These are phyloP conservation scores for Planococcus citri DNA, from an alignment of 1,140 invertebrate species.

Conservation along the genomic window DNA sequence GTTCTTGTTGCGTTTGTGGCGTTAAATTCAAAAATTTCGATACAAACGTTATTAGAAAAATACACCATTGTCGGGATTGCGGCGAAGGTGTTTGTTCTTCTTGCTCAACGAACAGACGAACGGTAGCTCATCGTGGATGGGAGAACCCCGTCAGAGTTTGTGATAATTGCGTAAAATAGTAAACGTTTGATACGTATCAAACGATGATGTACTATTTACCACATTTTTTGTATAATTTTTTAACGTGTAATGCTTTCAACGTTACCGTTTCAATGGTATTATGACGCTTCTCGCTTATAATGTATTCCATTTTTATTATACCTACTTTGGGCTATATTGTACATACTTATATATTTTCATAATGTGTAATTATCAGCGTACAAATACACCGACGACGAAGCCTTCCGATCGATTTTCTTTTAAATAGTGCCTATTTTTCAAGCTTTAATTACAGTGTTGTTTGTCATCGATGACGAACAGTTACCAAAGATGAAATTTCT, in stretches of 20 bases:
- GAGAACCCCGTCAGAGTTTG: conserved; percentile 54
- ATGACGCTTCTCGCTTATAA: not conserved
- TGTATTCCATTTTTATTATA: not conserved
- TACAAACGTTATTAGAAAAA: conserved; percentile 29
- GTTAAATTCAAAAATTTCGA: conserved; percentile 38
- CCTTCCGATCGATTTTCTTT: too few species aligned
- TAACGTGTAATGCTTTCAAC: not conserved
- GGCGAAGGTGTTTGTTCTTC: conserved; percentile 53
- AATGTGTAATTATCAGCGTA: too few species aligned
- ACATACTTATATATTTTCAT: not conserved
- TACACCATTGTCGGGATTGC: conserved; percentile 68
- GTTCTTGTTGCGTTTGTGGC: conserved; percentile 51
- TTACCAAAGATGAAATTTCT: too few species aligned
- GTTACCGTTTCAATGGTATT: not conserved
- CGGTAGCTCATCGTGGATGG: conserved; percentile 56
- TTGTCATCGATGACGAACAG: too few species aligned
- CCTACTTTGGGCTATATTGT: too few species aligned
- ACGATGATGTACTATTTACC: not conserved
- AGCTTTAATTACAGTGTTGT: too few species aligned
- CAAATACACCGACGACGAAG: too few species aligned
- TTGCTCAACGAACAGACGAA: conserved; percentile 46
- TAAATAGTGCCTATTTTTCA: too few species aligned
- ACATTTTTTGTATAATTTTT: not conserved
- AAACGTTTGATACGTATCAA: not conserved
- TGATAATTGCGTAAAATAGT: conserved; percentile 41